Base-by-base conservation (phyloP, 2,797 vertebrate species). In the Silurus aristotelis region DNA sequence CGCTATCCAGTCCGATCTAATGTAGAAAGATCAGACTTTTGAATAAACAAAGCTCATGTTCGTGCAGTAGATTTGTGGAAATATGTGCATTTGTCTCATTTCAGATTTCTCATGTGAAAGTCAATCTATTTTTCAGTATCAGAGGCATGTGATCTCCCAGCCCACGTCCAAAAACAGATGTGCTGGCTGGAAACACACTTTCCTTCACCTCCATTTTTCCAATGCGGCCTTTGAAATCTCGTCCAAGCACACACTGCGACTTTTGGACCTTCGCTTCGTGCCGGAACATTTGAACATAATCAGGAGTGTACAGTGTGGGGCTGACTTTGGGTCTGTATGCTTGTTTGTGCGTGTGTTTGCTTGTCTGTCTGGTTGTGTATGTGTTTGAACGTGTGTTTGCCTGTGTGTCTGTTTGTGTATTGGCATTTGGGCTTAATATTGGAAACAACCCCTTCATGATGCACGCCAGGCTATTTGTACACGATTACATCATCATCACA, bases 271-370 rank as follows among this genome's bases (percentile, higher is more conserved):
- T 87, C 15, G 46, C 85, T 84, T 77, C 83, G 38, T 83, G 80
- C 71, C 27, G 80, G 76, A 80, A 68, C 48, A 88, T 88, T 86
- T 86, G 38, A 55, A 77, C 82, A 80, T 86, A 83, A 87, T 85
- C 84, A 84, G 38, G 71, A 52, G 76, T 15, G 72, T 25, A 9
- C 43, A 38, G 67, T 38, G 25, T 31, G 63, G 38, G 80, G 64
- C n/a, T 31, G 27, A n/a, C 38, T 27, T 27, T 27, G 64, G 7
- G 64, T 67, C 12, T 67, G 68, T 46, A 9, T 71, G 17, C 43
- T 19, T 22, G 64, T 67, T 22, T 77, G 55, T n/a, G 58, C 22
- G 3, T 67, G 64, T 67, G 25, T 67, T 52, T 52, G 13, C 46
- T 52, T n/a, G 19, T 48, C 43, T 72, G 70, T 48, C 43, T 48